These are phyloP conservation scores for Sipha maydis DNA, from an alignment of 2,888 invertebrate species.

Conservation along the genomic window DNA sequence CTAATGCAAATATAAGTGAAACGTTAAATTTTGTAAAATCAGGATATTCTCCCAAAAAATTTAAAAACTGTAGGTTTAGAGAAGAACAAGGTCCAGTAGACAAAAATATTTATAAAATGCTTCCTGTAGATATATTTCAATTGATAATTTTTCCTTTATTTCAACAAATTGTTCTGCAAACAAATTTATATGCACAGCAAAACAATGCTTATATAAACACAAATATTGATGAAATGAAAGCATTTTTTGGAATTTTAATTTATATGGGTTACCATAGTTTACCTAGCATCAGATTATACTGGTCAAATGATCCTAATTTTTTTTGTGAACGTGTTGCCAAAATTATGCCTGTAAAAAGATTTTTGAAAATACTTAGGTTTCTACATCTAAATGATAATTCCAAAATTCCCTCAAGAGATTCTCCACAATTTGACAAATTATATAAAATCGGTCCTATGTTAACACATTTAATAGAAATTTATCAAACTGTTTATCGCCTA, in stretches of 20 bases:
- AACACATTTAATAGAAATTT: background rate
- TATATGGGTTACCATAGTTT: no score
- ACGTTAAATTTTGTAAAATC: conserved; percentile 18
- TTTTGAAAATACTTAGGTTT: no score
- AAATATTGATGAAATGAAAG: no score
- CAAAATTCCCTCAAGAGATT: background rate
- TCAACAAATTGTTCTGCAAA: no score
- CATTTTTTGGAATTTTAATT: no score
- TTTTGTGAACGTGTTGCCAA: no score
- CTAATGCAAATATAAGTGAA: conserved; percentile 4
- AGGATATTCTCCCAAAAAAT: background rate
- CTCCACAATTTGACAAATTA: background rate
- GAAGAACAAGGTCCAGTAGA: conserved; percentile 19
- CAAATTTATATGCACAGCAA: no score
- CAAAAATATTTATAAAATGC: conserved; percentile 1
- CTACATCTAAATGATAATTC: background rate
- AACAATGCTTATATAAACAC: no score
- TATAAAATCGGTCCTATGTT: conserved; percentile 1
- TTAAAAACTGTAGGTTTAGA: conserved; percentile 10
- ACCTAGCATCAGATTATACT: no score
- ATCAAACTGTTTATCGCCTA: background rate
- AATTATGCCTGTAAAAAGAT: no score
- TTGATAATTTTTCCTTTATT: no score
- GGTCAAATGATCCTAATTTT: no score
- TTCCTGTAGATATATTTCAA: background rate